Evolutionary conservation across 1,140 invertebrate genomes (phyloP), one percentile per base, ranked within the genome.

Genomic region (Hyles euphorbiae): DNA sequence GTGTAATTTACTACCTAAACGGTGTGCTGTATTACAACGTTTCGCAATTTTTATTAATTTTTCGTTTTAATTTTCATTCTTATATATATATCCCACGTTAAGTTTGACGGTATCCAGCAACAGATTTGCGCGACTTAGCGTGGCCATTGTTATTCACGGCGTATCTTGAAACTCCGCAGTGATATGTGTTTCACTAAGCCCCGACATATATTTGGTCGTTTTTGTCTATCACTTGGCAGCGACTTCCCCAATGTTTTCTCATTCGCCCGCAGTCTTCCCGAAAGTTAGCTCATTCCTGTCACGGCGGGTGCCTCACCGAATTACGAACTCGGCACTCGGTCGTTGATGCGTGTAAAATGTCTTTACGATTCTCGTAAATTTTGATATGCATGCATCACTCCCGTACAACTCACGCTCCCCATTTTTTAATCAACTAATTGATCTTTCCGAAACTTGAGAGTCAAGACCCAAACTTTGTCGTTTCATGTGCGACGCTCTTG

Each of bases 311-410:
- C 72, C 65, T 72, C 63, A 60, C 50, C 67, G 75, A 81, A 76
- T 83, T 79, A 81, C 71, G 65, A 70, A 78, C 66, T 74, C 72
- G 63, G 68, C 69, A 74, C 62, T 78, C 74, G 73, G 65, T 72
- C 74, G 69, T 55, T 71, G 72, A 79, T 84, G 81, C 80, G 81
- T 87, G 74, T 81, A 84, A 83, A 80, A 83, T 81, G 73, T 75
- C 70, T 78, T 76, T 73, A 67, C 72, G 74, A 77, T 71, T 65
- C 60, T 67, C 67, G 65, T 80, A 78, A 83, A 78, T 72, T 71
- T 60, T 55, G 72, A 57, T 63, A 74, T 70, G 63, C 75, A 56
- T 68, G 60, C 58, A 65, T 67, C 65, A 59, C 55, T 52, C 33
- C 45, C 33, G 43, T 44, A 36, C 22, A 22, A 22, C 51, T 45